phyloP scores from a whole-genome alignment of 2,797 vertebrate species.

The Hipposideros larvatus region DNA sequence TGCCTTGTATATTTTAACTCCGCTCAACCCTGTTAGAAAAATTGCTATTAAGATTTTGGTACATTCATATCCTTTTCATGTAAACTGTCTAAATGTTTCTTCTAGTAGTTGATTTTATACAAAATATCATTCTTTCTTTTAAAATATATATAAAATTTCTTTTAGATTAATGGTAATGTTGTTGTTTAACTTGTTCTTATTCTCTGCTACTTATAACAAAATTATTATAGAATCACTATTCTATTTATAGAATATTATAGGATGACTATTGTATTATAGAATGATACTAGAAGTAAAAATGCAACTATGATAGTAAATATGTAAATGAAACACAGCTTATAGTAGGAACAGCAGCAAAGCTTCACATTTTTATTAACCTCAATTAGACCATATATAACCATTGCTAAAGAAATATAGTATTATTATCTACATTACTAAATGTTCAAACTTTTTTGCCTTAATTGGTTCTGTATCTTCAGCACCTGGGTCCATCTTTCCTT shows the following conservation, averaged over 20 bases:
- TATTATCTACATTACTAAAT: neutral
- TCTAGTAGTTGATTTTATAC: constrained; percentile 62
- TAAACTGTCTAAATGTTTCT: constrained; percentile 60
- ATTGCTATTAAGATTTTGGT: constrained; percentile 98
- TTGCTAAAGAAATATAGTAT: neutral
- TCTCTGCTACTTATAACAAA: constrained; percentile 1
- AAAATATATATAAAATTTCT: neutral
- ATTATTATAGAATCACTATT: constrained; percentile 3
- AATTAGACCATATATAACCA: neutral
- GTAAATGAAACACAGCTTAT: neutral
- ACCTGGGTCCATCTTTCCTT: neutral
- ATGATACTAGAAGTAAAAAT: neutral
- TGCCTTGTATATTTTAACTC: constrained; percentile 98
- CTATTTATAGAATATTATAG: neutral
- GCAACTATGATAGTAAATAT: neutral
- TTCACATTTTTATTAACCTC: neutral
- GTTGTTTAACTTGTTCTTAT: constrained; percentile 44
- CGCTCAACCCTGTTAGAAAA: constrained; percentile 97
- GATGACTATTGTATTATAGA: neutral
- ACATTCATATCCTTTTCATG: constrained; percentile 98
- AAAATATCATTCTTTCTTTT: constrained; percentile 58
- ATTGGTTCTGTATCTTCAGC: neutral
- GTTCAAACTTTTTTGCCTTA: neutral
- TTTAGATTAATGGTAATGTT: neutral
- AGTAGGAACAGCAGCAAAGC: neutral